Conservation (phyloP, 1,140 invertebrate genomes). For the Colletes latitarsis region DNA sequence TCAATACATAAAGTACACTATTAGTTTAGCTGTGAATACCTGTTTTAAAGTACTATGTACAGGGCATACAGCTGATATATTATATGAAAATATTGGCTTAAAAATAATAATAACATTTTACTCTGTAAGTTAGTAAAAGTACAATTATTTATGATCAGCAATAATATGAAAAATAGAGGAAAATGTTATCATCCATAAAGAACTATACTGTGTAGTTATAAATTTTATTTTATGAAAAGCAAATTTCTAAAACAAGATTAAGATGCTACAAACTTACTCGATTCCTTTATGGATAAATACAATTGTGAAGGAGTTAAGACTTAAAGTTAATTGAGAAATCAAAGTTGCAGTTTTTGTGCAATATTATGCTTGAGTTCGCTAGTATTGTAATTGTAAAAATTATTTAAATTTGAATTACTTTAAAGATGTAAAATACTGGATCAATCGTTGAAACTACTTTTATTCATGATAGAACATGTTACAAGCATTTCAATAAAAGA, state of each 20-base stretch:
- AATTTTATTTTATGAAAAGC: not conserved
- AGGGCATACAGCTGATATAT: not conserved
- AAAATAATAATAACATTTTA: conserved; percentile 22
- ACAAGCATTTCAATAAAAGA: conserved; percentile 24
- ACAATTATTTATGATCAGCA: not conserved
- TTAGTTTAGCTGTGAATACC: not conserved
- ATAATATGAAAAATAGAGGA: conserved; percentile 9
- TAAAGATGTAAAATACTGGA: conserved; percentile 5
- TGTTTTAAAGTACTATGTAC: conserved; percentile 9
- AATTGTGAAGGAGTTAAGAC: not conserved
- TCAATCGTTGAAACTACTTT: conserved; percentile 31
- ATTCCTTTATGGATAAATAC: conserved; percentile 34
- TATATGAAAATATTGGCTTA: not conserved
- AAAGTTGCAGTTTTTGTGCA: conserved; percentile 51
- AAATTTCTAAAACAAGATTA: conserved; percentile 3
- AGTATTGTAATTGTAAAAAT: not conserved
- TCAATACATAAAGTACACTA: conserved; percentile 9
- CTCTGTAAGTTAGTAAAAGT: not conserved
- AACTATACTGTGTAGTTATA: conserved; percentile 2
- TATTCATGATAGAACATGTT: conserved; percentile 12
- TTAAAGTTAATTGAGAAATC: conserved; percentile 8
- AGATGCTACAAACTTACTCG: conserved; percentile 28
- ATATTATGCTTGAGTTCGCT: conserved; percentile 8
- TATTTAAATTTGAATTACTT: conserved; percentile 19
- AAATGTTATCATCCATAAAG: conserved; percentile 9